Conservation (phyloP, 64 coral and sea anemone genomes). For the Hydrozoanthus tunicans region DNA sequence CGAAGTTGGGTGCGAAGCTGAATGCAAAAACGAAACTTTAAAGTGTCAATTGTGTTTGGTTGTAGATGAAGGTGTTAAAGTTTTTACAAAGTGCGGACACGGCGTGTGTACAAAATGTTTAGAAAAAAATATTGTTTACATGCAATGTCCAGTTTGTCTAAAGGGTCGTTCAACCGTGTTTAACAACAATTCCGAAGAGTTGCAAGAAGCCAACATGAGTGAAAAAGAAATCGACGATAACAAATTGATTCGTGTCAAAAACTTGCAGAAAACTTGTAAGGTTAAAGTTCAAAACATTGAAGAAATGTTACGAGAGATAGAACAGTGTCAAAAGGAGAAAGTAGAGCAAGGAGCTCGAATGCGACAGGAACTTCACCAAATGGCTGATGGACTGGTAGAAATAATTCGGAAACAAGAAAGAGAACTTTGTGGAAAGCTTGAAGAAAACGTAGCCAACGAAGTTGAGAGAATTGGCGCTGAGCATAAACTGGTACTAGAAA, state of each 20-base stretch:
- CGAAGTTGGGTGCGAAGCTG: constrained; percentile 24
- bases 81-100: constrained; percentile 24
- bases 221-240: constrained; percentile 32
- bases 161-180: constrained; percentile 32
- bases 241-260: constrained; percentile 47
- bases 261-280: constrained; percentile 63
- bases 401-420: constrained; percentile 64
- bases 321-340: constrained; percentile 64
- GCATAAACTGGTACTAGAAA: constrained; percentile 23
- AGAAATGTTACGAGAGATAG: constrained; percentile 71
- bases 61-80: constrained; percentile 6
- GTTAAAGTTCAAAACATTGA: constrained; percentile 68
- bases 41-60: constrained; percentile 37
- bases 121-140: not conserved
- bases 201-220: constrained; percentile 10
- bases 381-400: constrained; percentile 67
- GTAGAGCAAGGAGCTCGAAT: constrained; percentile 49
- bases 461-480: constrained; percentile 38
- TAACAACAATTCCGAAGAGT: constrained; percentile 34
- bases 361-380: constrained; percentile 76
- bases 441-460: constrained; percentile 67
- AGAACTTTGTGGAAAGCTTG: constrained; percentile 62
- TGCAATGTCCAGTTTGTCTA: constrained; percentile 67
- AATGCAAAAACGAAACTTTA: constrained; percentile 56
- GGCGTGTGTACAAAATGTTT: not conserved